Conservation (phyloP, 2,888 invertebrate genomes). For the Andrena chrysosceles region DNA sequence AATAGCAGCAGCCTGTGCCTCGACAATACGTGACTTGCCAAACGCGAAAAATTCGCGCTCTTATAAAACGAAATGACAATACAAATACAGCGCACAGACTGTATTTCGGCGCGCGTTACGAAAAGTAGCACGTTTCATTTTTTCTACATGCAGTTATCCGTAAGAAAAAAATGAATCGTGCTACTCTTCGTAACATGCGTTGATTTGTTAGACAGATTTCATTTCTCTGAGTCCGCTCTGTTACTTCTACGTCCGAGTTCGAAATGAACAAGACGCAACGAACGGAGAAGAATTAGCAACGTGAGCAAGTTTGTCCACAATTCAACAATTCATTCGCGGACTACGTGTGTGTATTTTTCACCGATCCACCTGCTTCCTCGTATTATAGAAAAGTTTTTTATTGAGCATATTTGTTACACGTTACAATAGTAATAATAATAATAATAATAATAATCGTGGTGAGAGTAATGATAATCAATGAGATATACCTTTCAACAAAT, state of each 20-base stretch:
- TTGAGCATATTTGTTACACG: conserved; percentile 83
- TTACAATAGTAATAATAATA: conserved; percentile 78
- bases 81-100: background rate
- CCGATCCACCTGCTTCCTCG: conserved; percentile 45
- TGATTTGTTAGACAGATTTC: background rate
- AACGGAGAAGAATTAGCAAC: too few species aligned
- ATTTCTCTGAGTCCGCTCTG: background rate
- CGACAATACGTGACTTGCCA: conserved; percentile 30
- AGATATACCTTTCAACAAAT: conserved; percentile 76
- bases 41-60: conserved; percentile 42
- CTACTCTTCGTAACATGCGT: too few species aligned
- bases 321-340: background rate
- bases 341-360: background rate
- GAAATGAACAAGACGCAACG: too few species aligned
- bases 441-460: conserved; percentile 67
- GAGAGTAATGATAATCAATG: conserved; percentile 72
- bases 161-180: too few species aligned
- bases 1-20: conserved; percentile 40
- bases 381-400: conserved; percentile 83
- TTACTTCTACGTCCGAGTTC: too few species aligned
- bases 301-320: too few species aligned
- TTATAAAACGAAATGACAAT: conserved; percentile 6
- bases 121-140: too few species aligned
- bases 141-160: too few species aligned
- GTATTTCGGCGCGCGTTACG: too few species aligned